Evolutionary conservation across 30 jellyfish, hydroid and myxozoan genomes (phyloP), one percentile per base, ranked within the genome.

Genomic region (Aurelia coerulea): DNA sequence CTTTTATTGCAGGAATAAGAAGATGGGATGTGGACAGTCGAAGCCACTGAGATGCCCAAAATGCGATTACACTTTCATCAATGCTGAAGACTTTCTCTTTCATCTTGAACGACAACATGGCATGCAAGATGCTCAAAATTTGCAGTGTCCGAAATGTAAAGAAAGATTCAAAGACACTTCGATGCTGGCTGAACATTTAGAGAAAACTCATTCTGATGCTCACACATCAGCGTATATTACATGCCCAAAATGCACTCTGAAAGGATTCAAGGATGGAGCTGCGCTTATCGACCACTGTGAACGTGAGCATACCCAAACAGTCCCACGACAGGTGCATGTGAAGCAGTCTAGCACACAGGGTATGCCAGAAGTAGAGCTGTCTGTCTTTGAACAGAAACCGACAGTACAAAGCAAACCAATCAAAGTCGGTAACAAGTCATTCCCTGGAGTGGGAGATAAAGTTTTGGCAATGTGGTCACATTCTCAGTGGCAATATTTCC

Each of bases 401-500:
- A 8, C 2, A 19, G 16, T 14, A 2, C 17, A 11, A n/a, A 6
- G 5, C 29, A 77, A 37, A 51, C 68, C 78, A 12, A 60, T 12
- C 23, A 62, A 15, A 12, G 64, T 39, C 62, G 62, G 94, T n/a
- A 63, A 56, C 78, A 64, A 50, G 73, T 35, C 73, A 35, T 14
- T 31, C 52, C 67, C 62, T 53, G 51, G 64, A 18, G 90, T 84
- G 0, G 97, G 96, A 3, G 98, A 91, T 46, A 78, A 81, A 32
- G 90, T 91, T 23, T 67, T 91, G 9, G 96, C 98, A 29, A 84
- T 91, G 96, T 91, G 98, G 98, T 90, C 64, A 15, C 83, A 73
- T 29, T 73, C 98, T 13, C 86, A 78, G 42, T 91, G 98, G 98
- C 98, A 91, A 68, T 91, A 91, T 80, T 91, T 91, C 51, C 87